A percentile compares a stretch with the other conserved stretches of the same genome.
phyloP scores from a whole-genome alignment of 2,797 vertebrate species.

The Sebastolobus alascanus region DNA sequence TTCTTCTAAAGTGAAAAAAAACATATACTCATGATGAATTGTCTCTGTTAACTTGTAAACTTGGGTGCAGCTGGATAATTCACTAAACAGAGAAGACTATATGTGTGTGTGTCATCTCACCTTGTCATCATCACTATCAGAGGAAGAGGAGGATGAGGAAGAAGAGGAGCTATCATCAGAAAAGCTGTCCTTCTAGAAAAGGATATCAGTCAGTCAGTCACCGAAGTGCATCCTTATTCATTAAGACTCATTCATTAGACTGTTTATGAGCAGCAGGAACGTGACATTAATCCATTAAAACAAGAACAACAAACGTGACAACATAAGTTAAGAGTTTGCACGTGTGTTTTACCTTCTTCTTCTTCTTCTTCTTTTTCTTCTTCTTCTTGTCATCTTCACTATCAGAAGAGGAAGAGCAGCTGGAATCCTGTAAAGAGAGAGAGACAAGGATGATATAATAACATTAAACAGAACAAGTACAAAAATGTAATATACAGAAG shows the following conservation, averaged over 20 bases:
- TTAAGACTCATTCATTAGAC: background rate
- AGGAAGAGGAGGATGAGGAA: conserved; percentile 64
- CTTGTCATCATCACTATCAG: conserved; percentile 72
- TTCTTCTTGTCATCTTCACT: conserved; percentile 61
- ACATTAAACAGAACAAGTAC: background rate
- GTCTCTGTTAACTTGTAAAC: background rate
- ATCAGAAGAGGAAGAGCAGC: conserved; percentile 33
- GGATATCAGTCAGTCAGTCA: background rate
- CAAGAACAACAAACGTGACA: background rate
- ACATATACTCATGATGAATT: background rate
- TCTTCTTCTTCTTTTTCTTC: conserved; percentile 59
- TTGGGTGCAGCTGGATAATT: background rate
- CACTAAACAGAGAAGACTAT: too few species aligned
- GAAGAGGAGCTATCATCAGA: conserved; percentile 64
- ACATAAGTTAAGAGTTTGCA: background rate
- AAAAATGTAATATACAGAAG: background rate
- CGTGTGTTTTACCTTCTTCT: conserved; percentile 38
- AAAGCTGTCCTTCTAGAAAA: conserved; percentile 56
- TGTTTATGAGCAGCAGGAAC: background rate
- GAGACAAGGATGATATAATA: background rate
- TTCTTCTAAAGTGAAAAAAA: conserved; percentile 60
- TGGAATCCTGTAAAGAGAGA: conserved; percentile 32
- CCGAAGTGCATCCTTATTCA: background rate
- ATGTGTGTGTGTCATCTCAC: conserved; percentile 31
- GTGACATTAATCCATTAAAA: background rate